Evolutionary conservation across 2,113 vertebrate species (phyloP).

Genomic region (Macroglossus sobrinus): DNA sequence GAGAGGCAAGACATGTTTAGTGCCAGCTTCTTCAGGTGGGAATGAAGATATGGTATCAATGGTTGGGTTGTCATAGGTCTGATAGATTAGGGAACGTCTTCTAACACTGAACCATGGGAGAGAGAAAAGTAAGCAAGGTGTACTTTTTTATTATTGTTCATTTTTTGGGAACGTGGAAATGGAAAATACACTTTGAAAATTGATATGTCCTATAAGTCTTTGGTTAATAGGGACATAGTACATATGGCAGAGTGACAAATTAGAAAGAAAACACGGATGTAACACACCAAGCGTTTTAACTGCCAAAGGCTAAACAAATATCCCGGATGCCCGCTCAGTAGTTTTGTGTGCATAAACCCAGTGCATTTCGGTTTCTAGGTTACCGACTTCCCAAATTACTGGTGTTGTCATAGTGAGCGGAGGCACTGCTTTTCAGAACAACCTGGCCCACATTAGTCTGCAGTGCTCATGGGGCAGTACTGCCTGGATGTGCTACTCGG

Average conservation of each 20-base stretch:
- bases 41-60: neutral
- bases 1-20: neutral
- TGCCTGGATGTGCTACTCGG: neutral
- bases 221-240: neutral
- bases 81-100: neutral
- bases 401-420: neutral
- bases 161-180: neutral
- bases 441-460: neutral
- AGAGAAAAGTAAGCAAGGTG: neutral
- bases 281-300: neutral
- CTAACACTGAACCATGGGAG: neutral
- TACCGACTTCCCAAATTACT: neutral
- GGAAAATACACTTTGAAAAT: neutral
- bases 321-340: neutral
- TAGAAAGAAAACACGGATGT: neutral
- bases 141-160: neutral
- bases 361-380: constrained; percentile 8
- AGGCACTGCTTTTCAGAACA: neutral
- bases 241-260: neutral
- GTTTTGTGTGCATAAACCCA: neutral
- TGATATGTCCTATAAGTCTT: neutral
- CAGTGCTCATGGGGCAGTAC: neutral
- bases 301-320: constrained; percentile 23
- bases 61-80: neutral
- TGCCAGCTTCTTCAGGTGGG: neutral